Percentiles rank a stretch among this genome's conserved stretches.
These are phyloP conservation scores for Trachymyrmex cornetzi DNA, from an alignment of 1,140 invertebrate genomes.

Conservation along the genomic window DNA sequence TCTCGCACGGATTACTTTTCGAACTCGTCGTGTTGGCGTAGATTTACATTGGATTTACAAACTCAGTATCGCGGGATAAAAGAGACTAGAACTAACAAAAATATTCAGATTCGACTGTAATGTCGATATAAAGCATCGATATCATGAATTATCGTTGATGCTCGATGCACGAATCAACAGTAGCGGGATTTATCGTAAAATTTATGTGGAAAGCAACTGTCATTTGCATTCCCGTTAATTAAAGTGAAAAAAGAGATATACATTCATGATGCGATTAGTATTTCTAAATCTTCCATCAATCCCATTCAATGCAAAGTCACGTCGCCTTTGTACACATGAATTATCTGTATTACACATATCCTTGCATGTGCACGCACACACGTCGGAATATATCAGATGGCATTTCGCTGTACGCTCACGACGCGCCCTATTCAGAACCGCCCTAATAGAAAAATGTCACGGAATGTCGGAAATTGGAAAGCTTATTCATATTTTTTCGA, in stretches of 20 bases:
- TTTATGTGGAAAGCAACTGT: not conserved
- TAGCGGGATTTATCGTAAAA: not conserved
- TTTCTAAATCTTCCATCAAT: not conserved
- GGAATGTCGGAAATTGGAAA: conserved; percentile 87
- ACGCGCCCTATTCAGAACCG: conserved; percentile 84
- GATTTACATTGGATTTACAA: conserved; percentile 15
- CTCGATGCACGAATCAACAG: not conserved
- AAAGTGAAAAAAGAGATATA: not conserved
- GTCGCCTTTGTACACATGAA: not conserved
- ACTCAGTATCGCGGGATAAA: not conserved
- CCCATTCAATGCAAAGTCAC: not conserved
- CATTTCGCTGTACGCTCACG: conserved; percentile 83
- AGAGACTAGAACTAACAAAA: not conserved
- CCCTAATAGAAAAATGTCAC: conserved; percentile 86
- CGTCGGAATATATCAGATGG: conserved; percentile 84
- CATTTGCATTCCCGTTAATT: not conserved
- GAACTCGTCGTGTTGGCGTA: not conserved
- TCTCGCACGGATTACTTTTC: conserved; percentile 38
- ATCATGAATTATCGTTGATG: not conserved
- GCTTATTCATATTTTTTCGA: conserved; percentile 86
- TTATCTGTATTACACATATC: conserved; percentile 17
- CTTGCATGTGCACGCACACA: conserved; percentile 69
- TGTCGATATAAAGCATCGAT: not conserved
- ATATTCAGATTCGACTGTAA: not conserved
- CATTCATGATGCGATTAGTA: not conserved